A percentile compares a stretch with the other conserved stretches of the same genome.
phyloP scores from a whole-genome alignment of 1,140 invertebrate genomes.

The Drosophila suzukii region DNA sequence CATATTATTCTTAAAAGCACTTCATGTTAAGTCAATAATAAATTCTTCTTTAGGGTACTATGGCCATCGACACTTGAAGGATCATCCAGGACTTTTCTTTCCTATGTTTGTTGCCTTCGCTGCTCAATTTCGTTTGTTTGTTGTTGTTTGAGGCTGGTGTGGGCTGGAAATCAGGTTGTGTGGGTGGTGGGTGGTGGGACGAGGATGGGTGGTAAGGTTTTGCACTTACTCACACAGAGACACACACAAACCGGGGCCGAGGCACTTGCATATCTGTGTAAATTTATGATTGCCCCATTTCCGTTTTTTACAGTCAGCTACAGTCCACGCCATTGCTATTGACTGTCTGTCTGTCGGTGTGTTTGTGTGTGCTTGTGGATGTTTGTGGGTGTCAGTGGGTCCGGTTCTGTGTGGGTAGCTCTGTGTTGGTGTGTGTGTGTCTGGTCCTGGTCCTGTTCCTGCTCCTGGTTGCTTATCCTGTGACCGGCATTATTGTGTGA shows the following conservation, averaged over 20 bases:
- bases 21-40: not conserved
- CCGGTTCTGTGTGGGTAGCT: slow-evolving; percentile 1
- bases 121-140: slow-evolving; percentile 37
- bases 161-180: slow-evolving; percentile 22
- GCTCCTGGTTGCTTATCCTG: slow-evolving; percentile 71
- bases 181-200: not conserved
- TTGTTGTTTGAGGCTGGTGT: slow-evolving; percentile 38
- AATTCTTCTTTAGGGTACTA: not conserved
- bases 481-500: slow-evolving; percentile 79
- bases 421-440: slow-evolving; percentile 18
- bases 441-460: not conserved
- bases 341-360: slow-evolving; percentile 55
- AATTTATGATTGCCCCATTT: slow-evolving; percentile 84
- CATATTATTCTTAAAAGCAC: too few species aligned
- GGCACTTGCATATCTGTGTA: slow-evolving; percentile 83
- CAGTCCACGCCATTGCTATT: slow-evolving; percentile 57
- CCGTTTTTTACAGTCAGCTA: slow-evolving; percentile 75
- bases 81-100: not conserved
- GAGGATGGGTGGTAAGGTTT: not conserved
- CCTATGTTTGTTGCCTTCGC: slow-evolving; percentile 11
- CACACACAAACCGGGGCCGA: slow-evolving; percentile 37
- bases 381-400: not conserved
- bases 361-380: slow-evolving; percentile 1
- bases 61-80: not conserved
- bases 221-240: slow-evolving; percentile 29